Evolutionary conservation across 2,888 invertebrate species (phyloP), one percentile per base, ranked within the genome.

Genomic region (Halictus ligatus): DNA sequence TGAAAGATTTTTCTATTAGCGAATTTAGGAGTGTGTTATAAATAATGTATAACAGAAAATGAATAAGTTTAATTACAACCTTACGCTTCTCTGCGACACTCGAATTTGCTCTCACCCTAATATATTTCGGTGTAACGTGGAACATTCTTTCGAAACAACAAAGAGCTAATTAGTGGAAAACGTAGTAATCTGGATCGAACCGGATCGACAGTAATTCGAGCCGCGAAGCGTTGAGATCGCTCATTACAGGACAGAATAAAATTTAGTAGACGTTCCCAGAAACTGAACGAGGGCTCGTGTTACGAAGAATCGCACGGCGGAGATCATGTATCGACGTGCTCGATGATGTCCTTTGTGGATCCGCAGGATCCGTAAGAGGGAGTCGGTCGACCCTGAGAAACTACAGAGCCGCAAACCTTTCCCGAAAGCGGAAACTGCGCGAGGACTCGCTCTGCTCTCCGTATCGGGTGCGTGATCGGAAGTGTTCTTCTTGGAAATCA

Each of bases 401-500:
- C 48, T 21, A 35, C 75, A n/a, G 46, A 71, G 83, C 15, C 60
- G 29, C 54, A 54, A 75, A 40, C 43, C 69, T 79, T 86, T 77
- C 64, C 75, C 78, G 77, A 84, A 84, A 76, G 54, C 54, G 83
- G 78, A 78, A 85, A 73, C 77, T 60, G 77, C 76, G 76, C 50
- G 79, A 85, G 40, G 60, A 78, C 75, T 75, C 75, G 80, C 60
- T 77, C 29, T 50, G 71, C 18, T 60, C 40, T 60, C 83, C 87
- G 64, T 87, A 80, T 75, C 80, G 75, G 78, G 78, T 35, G 13
- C 40, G 18, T 29, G 72, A 73, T 81, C 86, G 75, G 64, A 81
- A 83, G 82, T 75, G 76, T 77, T 86, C 80, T 88, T 79, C 85
- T 78, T 81, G 25, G 77, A 85, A 83, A 79, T 64, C 75, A 18